Percentiles rank a stretch among this genome's conserved stretches.
Conservation (phyloP, 2,888 invertebrate genomes). For the Phalera bucephala region DNA sequence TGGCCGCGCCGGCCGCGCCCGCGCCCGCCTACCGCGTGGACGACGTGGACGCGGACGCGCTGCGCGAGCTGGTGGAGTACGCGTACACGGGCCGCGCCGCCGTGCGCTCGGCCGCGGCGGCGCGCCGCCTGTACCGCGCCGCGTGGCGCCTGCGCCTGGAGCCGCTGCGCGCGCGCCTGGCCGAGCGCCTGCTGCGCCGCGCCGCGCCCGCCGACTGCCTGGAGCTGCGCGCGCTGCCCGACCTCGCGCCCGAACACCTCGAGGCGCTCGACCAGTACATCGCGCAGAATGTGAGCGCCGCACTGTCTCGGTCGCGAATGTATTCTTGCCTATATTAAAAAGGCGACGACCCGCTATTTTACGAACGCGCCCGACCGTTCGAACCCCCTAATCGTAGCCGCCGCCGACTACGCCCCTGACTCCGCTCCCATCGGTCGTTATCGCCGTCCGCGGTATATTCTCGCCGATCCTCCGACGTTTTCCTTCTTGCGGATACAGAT, state of each 20-base stretch:
- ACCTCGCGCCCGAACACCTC: slow-evolving; percentile 82
- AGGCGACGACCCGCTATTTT: too few species aligned
- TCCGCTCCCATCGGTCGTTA: neutral
- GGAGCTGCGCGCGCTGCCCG: slow-evolving; percentile 84
- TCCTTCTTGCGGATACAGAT: too few species aligned
- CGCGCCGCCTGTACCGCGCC: slow-evolving; percentile 91
- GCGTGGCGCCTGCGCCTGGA: slow-evolving; percentile 91
- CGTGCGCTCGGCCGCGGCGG: slow-evolving; percentile 70
- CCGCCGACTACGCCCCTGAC: neutral
- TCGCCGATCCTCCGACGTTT: too few species aligned
- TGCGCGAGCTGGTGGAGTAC: slow-evolving; percentile 90
- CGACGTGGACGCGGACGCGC: slow-evolving; percentile 76
- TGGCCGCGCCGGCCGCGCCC: slow-evolving; percentile 79
- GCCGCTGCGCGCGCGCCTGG: slow-evolving; percentile 87
- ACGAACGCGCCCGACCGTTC: too few species aligned
- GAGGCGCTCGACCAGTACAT: slow-evolving; percentile 86
- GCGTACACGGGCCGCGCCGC: slow-evolving; percentile 89
- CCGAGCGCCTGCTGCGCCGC: slow-evolving; percentile 85
- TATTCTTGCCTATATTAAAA: too few species aligned
- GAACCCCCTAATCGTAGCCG: too few species aligned
- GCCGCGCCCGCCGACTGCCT: slow-evolving; percentile 84
- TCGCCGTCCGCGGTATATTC: too few species aligned
- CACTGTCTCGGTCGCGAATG: too few species aligned
- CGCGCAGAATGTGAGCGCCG: slow-evolving; percentile 85
- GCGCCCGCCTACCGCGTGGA: slow-evolving; percentile 38